Conservation (phyloP, 2,888 invertebrate genomes). For the Cremastinae sp. region DNA sequence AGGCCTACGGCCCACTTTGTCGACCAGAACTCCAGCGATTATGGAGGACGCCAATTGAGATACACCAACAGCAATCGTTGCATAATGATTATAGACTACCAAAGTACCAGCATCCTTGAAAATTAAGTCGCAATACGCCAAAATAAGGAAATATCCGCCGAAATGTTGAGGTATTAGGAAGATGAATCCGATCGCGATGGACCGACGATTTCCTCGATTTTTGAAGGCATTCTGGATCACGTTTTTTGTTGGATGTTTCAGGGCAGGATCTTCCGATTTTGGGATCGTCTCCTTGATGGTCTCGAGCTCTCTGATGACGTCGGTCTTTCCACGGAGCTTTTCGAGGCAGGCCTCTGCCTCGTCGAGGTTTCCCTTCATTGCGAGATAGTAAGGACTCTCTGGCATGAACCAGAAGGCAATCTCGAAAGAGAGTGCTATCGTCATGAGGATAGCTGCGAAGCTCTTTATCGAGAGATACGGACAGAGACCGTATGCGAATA, state of each 20-base stretch:
- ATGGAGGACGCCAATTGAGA: conserved; percentile 72
- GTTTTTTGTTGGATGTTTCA: background rate
- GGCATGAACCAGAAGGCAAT: conserved; percentile 79
- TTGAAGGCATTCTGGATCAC: conserved; percentile 66
- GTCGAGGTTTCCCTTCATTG: conserved; percentile 70
- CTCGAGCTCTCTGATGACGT: conserved; percentile 82
- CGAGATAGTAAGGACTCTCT: conserved; percentile 81
- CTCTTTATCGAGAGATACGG: conserved; percentile 68
- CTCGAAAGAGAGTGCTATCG: conserved; percentile 74
- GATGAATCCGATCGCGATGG: conserved; percentile 77
- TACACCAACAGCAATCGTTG: conserved; percentile 68
- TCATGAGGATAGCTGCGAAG: conserved; percentile 70
- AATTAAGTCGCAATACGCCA: conserved; percentile 79
- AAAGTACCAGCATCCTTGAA: conserved; percentile 72
- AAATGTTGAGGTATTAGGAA: conserved; percentile 81
- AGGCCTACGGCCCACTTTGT: conserved; percentile 79
- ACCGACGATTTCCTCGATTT: conserved; percentile 72
- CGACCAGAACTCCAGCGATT: conserved; percentile 74
- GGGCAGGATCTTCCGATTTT: conserved; percentile 3
- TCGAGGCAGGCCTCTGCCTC: conserved; percentile 79
- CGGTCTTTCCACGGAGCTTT: conserved; percentile 79
- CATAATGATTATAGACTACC: conserved; percentile 66
- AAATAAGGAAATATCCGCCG: conserved; percentile 74
- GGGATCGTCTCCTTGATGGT: conserved; percentile 59
- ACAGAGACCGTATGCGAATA: conserved; percentile 69